Percentiles rank a stretch among this genome's conserved stretches.
These are phyloP conservation scores for Mus minutoides DNA, from an alignment of 2,797 vertebrate genomes.

Conservation along the genomic window DNA sequence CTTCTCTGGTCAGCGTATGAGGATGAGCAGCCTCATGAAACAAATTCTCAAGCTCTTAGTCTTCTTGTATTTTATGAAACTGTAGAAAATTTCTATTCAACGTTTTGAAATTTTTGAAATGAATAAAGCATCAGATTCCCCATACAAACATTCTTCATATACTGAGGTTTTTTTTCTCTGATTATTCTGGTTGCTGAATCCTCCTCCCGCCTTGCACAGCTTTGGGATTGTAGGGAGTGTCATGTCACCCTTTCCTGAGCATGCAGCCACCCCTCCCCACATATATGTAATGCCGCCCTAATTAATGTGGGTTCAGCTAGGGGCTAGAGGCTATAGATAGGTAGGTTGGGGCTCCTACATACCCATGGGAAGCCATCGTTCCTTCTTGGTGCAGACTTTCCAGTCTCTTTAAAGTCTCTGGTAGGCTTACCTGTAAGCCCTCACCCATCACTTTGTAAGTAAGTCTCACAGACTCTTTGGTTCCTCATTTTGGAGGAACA, in stretches of 20 bases:
- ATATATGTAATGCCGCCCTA: too few relatives aligned
- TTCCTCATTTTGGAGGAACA: too few relatives aligned
- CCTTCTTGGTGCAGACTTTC: neutral
- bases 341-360: too few relatives aligned
- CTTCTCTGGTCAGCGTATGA: neutral
- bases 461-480: neutral
- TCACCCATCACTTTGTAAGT: neutral
- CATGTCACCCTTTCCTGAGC: neutral
- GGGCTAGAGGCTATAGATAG: too few relatives aligned
- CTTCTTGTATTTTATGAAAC: conserved; percentile 16
- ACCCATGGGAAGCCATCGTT: neutral
- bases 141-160: neutral
- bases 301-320: neutral
- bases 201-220: neutral
- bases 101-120: neutral
- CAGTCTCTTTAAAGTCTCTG: neutral
- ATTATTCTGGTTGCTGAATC: neutral
- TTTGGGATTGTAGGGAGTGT: neutral
- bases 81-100: neutral
- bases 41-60: neutral
- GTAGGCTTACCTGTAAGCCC: neutral
- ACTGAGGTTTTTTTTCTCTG: neutral
- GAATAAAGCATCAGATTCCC: neutral
- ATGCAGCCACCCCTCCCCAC: neutral
- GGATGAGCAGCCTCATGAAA: neutral